Evolutionary conservation across 2,888 invertebrate species (phyloP), one percentile per base, ranked within the genome.

Genomic region (Drosophila nr. fundita): DNA sequence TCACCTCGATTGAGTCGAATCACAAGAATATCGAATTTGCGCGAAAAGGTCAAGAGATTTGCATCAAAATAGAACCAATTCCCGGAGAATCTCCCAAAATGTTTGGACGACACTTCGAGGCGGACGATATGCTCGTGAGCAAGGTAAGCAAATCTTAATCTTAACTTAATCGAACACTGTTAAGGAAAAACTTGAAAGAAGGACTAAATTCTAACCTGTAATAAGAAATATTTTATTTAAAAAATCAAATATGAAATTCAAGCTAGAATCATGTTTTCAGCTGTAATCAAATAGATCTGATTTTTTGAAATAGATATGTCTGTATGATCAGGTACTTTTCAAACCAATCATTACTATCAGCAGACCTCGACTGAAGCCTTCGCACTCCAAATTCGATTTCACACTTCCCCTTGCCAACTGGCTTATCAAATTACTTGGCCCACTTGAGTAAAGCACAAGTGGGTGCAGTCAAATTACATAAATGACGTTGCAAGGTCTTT

Each of bases 31-130:
- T 99, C 83, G 99, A 99, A 77, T 95, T 95, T n/a, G 99, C 99
- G 15, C 95, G 98, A 78, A 98, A 98, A 93, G 99, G 99, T 0
- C 97, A 97, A 93, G 98, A 98, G 94, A 97, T 99, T 45, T 98
- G 98, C 94, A 95, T 99, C 91, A 99, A 99, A 94, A 99, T 99
- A 83, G 99, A 99, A 89, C 97, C 98, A 34, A 96, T 98, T 57
- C 97, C 98, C 21, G 99, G 99, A n/a, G 99, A 99, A 93, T 96
- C 99, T 55, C 99, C 99, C 54, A 99, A 99, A 94, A 97, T 99
- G 97, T 98, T 96, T 93, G 99, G 99, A 15, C 95, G 99, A 68
- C 99, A 99, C 94, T 99, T 99, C 94, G 99, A 99, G 91, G 97
- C 98, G 91, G 98, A 96, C 48, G 99, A 99, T 93, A 94, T 98